These are phyloP conservation scores for Pterobdella sp. DNA, from an alignment of 2,888 invertebrate species.

Conservation along the genomic window DNA sequence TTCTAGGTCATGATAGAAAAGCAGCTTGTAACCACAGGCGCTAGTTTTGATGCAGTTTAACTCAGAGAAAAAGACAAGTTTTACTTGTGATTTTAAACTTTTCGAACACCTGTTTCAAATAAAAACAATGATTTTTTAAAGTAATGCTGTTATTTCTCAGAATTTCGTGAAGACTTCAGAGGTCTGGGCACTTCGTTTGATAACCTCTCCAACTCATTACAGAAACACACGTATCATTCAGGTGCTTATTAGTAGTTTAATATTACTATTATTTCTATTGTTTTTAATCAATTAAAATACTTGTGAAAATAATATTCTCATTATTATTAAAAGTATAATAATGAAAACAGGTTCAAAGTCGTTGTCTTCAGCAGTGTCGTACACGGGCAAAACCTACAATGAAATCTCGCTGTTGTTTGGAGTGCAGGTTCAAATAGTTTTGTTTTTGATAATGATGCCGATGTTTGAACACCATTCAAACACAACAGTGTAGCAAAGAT, in stretches of 20 bases:
- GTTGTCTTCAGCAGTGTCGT: slow-evolving; percentile 70
- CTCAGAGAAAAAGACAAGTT: no score
- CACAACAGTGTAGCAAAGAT: slow-evolving; percentile 47
- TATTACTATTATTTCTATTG: no score
- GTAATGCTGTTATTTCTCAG: slow-evolving; percentile 40
- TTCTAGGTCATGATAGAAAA: no score
- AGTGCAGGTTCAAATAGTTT: slow-evolving; percentile 65
- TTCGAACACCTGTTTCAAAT: no score
- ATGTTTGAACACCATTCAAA: no score
- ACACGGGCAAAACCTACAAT: slow-evolving; percentile 79
- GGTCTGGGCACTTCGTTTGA: slow-evolving; percentile 80
- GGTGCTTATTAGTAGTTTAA: no score
- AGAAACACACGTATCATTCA: slow-evolving; percentile 57
- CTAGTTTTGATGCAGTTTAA: no score
- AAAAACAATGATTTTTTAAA: no score
- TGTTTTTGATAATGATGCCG: no score
- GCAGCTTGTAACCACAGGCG: no score
- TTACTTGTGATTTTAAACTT: no score
- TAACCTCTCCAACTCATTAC: slow-evolving; percentile 72
- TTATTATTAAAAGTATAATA: neutral
- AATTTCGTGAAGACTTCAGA: slow-evolving; percentile 80
- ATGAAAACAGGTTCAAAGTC: slow-evolving; percentile 36
- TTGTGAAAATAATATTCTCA: neutral
- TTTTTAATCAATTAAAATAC: no score
- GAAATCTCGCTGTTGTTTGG: slow-evolving; percentile 80